Evolutionary conservation across 2,888 invertebrate genomes (phyloP).

Genomic region (Meiosimyza platycephala): DNA sequence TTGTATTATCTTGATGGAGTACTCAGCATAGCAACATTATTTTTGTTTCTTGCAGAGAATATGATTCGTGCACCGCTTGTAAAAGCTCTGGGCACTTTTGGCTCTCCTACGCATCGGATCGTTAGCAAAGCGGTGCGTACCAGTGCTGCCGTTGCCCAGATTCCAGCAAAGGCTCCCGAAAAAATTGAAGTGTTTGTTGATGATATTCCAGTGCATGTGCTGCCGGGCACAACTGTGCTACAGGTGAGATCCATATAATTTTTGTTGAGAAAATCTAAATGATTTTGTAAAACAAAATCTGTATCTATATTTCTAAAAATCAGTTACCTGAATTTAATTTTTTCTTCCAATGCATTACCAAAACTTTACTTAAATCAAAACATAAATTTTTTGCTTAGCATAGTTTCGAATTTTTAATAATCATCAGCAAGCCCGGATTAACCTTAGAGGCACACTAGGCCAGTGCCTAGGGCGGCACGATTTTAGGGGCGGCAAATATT

Average conservation of each 20-base stretch:
- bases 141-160: constrained; percentile 67
- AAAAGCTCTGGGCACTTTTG: constrained; percentile 72
- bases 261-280: background rate
- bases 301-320: too few species aligned
- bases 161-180: constrained; percentile 72
- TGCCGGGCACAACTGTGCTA: constrained; percentile 96
- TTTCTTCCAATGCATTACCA: too few species aligned
- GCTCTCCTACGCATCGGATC: constrained; percentile 65
- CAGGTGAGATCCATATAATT: constrained; percentile 74
- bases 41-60: constrained; percentile 52
- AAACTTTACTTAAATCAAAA: too few species aligned
- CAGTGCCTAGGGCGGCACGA: too few species aligned
- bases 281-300: background rate
- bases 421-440: too few species aligned
- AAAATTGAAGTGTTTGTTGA: constrained; percentile 97
- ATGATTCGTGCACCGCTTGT: constrained; percentile 84
- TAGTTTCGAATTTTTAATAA: too few species aligned
- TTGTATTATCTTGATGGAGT: constrained; percentile 18
- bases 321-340: too few species aligned
- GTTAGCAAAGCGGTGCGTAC: constrained; percentile 67
- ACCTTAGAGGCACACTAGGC: too few species aligned
- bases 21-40: background rate
- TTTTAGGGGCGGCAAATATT: too few species aligned
- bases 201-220: constrained; percentile 93
- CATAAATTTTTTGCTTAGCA: too few species aligned